phyloP scores from a whole-genome alignment of 2,113 vertebrate species.

The Oxygymnocypris stewartii region DNA sequence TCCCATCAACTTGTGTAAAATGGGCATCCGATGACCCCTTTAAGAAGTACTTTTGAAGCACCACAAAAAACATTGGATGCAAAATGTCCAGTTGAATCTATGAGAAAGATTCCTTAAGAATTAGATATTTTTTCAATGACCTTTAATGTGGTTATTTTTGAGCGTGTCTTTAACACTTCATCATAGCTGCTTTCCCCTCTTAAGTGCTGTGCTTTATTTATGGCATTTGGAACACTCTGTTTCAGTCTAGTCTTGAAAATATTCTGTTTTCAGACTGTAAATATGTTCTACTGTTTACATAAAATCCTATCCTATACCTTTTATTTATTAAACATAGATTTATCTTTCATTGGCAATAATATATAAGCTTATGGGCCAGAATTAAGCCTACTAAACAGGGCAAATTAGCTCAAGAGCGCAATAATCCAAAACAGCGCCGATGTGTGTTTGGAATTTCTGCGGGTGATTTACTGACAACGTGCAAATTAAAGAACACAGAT shows the following conservation, averaged over 20 bases:
- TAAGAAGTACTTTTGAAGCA: background rate
- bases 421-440: no score
- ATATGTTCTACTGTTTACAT: background rate
- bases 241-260: background rate
- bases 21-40: no score
- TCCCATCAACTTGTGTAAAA: no score
- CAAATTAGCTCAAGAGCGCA: no score
- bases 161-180: background rate
- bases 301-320: background rate
- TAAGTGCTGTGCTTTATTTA: background rate
- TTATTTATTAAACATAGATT: background rate
- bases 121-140: background rate
- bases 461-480: no score
- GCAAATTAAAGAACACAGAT: no score
- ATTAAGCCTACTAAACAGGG: no score
- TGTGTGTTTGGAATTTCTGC: no score
- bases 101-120: background rate
- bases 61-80: background rate
- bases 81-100: background rate
- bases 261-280: background rate
- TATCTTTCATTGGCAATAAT: background rate
- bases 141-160: background rate
- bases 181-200: background rate
- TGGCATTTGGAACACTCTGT: background rate
- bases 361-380: no score